Evolutionary conservation across 2,113 vertebrate genomes (phyloP), one percentile per base, ranked within the genome.

Genomic region (Athene noctua): DNA sequence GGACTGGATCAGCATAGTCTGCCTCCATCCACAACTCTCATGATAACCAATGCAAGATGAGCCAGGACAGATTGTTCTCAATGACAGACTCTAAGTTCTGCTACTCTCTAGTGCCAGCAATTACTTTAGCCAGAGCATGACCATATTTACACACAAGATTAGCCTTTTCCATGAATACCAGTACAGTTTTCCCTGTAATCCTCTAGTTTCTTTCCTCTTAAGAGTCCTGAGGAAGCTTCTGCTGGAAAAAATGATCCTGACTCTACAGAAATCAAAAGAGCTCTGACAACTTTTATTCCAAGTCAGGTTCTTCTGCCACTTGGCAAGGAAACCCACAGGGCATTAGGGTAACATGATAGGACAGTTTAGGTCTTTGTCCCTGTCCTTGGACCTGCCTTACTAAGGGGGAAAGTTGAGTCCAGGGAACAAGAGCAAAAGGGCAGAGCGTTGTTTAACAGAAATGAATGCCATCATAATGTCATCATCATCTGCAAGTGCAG

Each of bases 61-160:
- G 88, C 82, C 96, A 92, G 88, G 51, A 94, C 96, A 88, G 85
- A 90, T 68, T 89, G 91, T 89, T 95, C 86, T 92, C 73, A 93
- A 25, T 70, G 89, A 68, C 42, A 85, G 57, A 25, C 40, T 88
- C 63, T 14, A 57, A 65, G 73, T 96, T 85, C 84, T 96, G 74
- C 55, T 79, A 15, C 62, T 89, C 36, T 46, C 36, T 3, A 51
- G 86, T 79, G 94, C 92, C 92, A 92, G 65, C 77, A 85, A 85
- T 72, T 91, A 87, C 49, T 91, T 87, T 62, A 95, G 73, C n/a
- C 80, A 92, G n/a, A 90, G 88, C 63, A 94, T 94, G 91, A 92
- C 78, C 68, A 65, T 83, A 80, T 80, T 82, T 66, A 77, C 30
- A 57, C 22, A 55, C 46, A 85, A 90, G 86, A 94, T 94, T 63